Percentiles rank a stretch among this genome's conserved stretches.
Evolutionary conservation across 2,888 invertebrate genomes (phyloP).

Genomic region (Fragum whitleyi): DNA sequence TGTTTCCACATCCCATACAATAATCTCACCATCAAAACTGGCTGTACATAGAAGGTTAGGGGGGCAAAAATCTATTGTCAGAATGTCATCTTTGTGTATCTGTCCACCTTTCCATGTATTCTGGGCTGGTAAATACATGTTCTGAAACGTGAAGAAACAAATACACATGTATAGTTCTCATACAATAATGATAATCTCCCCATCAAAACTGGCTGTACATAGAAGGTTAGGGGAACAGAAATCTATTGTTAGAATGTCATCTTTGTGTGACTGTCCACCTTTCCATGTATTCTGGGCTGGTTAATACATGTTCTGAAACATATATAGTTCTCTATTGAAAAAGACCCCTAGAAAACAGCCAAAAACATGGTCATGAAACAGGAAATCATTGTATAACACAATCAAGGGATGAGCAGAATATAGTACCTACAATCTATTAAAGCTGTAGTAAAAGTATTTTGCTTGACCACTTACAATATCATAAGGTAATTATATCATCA

Average conservation of each 20-base stretch:
- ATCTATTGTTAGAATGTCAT: slow-evolving; percentile 83
- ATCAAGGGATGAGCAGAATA: no score
- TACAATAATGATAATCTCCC: slow-evolving; percentile 83
- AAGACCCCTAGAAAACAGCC: not conserved
- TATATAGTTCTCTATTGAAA: no score
- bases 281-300: slow-evolving; percentile 81
- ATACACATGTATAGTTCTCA: slow-evolving; percentile 80
- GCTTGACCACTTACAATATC: no score
- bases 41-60: slow-evolving; percentile 90
- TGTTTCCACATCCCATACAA: slow-evolving; percentile 84
- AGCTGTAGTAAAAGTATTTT: no score
- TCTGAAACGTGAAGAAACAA: no score
- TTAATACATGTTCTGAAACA: slow-evolving; percentile 80
- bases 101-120: slow-evolving; percentile 83
- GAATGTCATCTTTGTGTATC: slow-evolving; percentile 84
- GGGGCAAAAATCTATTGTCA: slow-evolving; percentile 79
- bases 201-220: slow-evolving; percentile 87
- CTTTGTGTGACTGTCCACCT: slow-evolving; percentile 83
- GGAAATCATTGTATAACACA: no score
- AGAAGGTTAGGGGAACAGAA: slow-evolving; percentile 88
- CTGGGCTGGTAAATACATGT: slow-evolving; percentile 79
- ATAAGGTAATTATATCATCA: no score
- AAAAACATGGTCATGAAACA: no score
- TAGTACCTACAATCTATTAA: no score
- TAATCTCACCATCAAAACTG: slow-evolving; percentile 84